These are phyloP conservation scores for Hemitrygon akajei DNA, from an alignment of 2,797 vertebrate species.

Conservation along the genomic window DNA sequence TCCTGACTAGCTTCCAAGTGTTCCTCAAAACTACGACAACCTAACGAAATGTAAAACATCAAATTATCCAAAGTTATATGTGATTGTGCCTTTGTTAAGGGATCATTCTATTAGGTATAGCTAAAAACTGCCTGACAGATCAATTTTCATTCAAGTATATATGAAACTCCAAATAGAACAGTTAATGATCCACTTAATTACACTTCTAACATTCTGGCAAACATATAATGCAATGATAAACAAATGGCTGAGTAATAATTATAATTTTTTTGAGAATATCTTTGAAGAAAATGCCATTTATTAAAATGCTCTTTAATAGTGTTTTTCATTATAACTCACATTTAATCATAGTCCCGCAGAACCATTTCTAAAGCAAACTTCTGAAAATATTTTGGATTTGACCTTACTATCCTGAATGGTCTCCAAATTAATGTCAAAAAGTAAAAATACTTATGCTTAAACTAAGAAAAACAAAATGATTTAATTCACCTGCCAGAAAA, in stretches of 20 bases:
- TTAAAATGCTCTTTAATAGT: too few relatives aligned
- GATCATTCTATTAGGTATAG: neutral
- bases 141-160: neutral
- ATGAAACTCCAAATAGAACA: neutral
- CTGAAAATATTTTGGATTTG: too few relatives aligned
- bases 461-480: neutral
- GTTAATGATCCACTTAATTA: neutral
- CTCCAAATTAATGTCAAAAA: too few relatives aligned
- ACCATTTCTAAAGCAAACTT: too few relatives aligned
- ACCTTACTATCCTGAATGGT: neutral
- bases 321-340: too few relatives aligned
- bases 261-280: neutral
- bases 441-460: neutral
- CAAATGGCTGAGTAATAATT: neutral
- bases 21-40: slow-evolving; percentile 90
- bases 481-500: neutral
- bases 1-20: slow-evolving; percentile 83
- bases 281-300: neutral
- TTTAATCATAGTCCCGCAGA: too few relatives aligned
- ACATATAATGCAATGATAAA: neutral
- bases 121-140: too few relatives aligned
- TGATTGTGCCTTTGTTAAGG: neutral
- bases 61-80: neutral
- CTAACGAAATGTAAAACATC: slow-evolving; percentile 51
- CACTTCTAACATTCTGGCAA: neutral